Base-by-base conservation (phyloP, 2,113 vertebrate genomes). In the Eonycteris spelaea region DNA sequence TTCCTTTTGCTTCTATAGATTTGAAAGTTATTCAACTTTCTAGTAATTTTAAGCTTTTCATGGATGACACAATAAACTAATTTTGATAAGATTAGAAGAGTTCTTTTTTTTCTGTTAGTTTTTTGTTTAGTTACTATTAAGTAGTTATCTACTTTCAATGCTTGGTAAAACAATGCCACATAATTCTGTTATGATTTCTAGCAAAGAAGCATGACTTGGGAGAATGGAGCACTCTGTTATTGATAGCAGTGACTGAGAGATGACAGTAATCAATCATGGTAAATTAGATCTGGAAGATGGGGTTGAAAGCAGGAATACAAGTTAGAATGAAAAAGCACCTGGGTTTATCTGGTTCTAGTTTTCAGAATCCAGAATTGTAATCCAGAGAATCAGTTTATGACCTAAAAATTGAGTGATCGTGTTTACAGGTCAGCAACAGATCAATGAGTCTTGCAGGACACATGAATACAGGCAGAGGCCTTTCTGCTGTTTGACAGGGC, bases 241-340 rank as follows among this genome's bases (percentile, higher is more conserved):
- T 43, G 1, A 40, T 73, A 22, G 33, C 21, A 43, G 78, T 92
- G 43, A 14, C 14, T n/a, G 21, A 93, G 51, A 86, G 10, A 30
- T 71, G 33, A 14, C 12, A 40, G 16, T 45, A 9, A 21, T 35
- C 6, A n/a, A n/a, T 5, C 22, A n/a, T 1, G 0, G 24, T 8
- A 11, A 5, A 3, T 86, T 26, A 10, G 11, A 5, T 40, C 18
- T 61, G 48, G 4, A 75, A 57, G 51, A 48, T 61, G 18, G 21
- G 3, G 3, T 0, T 30, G 57, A 11, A 33, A 19, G 19, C n/a
- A 5, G n/a, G 16, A 53, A 18, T 21, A 8, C n/a, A 55, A 22
- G 1, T 79, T 43, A 65, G 8, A 22, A 59, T 33, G 22, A 67
- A 43, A n/a, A 4, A 51, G 22, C 1, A 7, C 28, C 12, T n/a